Conservation (phyloP, 2,113 vertebrate genomes). For the Pardalotus punctatus region DNA sequence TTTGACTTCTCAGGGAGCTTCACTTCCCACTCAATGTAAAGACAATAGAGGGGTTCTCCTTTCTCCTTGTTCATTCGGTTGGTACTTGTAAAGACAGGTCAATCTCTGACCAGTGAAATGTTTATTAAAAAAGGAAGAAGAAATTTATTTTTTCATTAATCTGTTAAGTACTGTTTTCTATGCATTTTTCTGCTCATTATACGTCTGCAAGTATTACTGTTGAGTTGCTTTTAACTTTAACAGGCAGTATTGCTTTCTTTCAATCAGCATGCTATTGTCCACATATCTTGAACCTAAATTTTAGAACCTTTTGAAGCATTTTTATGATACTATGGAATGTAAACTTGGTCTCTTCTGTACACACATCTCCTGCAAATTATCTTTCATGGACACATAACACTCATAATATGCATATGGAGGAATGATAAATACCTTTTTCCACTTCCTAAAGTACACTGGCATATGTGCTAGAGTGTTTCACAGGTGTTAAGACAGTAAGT, state of each 20-base stretch:
- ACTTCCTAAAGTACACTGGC: neutral
- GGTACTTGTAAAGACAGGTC: neutral
- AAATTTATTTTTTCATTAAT: neutral
- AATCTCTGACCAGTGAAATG: neutral
- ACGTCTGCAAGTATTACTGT: neutral
- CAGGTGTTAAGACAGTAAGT: neutral
- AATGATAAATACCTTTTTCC: neutral
- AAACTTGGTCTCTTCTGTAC: neutral
- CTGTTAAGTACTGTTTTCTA: neutral
- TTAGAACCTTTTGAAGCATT: neutral
- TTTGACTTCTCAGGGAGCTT: neutral
- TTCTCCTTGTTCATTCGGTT: neutral
- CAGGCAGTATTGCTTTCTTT: neutral
- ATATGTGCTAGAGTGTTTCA: neutral
- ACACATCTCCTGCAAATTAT: neutral
- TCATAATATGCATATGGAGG: neutral
- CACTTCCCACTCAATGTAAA: neutral
- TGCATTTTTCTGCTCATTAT: neutral
- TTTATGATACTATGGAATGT: neutral
- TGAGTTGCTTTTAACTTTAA: neutral
- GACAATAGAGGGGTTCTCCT: neutral
- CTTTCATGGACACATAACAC: neutral
- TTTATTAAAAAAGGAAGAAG: neutral
- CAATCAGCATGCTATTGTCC: neutral
- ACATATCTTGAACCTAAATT: neutral